Evolutionary conservation across 2,888 invertebrate genomes (phyloP).

Genomic region (Desoria tigrina): DNA sequence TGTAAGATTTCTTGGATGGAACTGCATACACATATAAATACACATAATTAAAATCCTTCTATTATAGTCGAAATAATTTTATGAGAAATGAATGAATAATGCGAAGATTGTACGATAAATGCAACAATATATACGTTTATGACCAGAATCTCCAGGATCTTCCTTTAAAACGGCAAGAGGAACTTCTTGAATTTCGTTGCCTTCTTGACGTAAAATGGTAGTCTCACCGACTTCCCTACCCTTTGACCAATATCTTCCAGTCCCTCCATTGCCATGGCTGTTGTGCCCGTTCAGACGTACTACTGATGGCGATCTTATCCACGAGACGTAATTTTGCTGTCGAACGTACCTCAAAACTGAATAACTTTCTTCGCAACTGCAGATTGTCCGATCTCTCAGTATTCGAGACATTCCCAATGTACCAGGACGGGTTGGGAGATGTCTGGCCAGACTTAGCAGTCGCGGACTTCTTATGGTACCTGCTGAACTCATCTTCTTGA

Average conservation of each 20-base stretch:
- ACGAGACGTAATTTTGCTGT: constrained; percentile 21
- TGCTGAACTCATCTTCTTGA: no score
- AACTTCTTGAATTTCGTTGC: constrained; percentile 68
- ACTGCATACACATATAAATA: constrained; percentile 20
- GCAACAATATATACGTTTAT: no score
- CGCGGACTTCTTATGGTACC: no score
- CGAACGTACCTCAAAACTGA: background rate
- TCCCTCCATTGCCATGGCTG: constrained; percentile 3
- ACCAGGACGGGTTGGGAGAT: no score
- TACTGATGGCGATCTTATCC: constrained; percentile 27
- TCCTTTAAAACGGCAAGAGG: constrained; percentile 63
- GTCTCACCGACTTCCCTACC: constrained; percentile 56
- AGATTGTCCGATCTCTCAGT: no score
- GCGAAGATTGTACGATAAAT: no score
- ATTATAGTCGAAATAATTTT: no score
- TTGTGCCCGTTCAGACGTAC: constrained; percentile 18
- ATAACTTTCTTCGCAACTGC: background rate
- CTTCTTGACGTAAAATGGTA: constrained; percentile 68
- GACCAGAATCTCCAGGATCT: background rate
- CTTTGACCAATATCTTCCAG: background rate
- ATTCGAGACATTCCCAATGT: background rate
- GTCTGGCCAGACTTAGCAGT: background rate
- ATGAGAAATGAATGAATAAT: no score
- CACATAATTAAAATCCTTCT: constrained; percentile 4
- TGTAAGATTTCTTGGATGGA: constrained; percentile 28